Evolutionary conservation across 2,113 vertebrate species (phyloP).

Genomic region (Orientallactaga bullata): DNA sequence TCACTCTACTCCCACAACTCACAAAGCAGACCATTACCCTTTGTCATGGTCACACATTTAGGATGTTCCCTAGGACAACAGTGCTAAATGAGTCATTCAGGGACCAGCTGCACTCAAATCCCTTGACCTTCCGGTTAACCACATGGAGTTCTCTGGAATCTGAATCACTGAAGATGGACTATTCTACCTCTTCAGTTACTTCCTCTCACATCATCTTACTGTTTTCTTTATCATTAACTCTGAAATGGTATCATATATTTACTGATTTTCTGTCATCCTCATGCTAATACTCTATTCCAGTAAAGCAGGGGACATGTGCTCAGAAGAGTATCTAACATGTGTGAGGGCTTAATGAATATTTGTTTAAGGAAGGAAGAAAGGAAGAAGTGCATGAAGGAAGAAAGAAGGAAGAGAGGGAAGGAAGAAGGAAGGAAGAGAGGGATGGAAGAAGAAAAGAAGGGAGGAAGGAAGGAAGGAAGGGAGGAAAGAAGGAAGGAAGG

Average conservation of each 20-base stretch:
- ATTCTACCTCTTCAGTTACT: not conserved
- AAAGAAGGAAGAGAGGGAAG: not conserved
- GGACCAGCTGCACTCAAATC: not conserved
- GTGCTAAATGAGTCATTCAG: not conserved
- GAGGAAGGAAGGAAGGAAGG: not conserved
- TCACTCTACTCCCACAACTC: not conserved
- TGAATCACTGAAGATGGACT: too few relatives aligned
- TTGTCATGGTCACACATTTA: not conserved
- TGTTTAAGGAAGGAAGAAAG: not conserved
- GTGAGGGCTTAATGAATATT: not conserved
- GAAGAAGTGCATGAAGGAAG: not conserved
- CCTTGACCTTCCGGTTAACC: not conserved
- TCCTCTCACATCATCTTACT: not conserved
- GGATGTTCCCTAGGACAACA: not conserved
- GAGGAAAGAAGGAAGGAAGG: not conserved
- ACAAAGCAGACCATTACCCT: not conserved
- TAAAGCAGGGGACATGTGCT: not conserved
- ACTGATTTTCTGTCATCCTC: not conserved
- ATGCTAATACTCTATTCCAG: not conserved
- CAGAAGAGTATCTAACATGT: not conserved
- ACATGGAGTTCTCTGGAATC: not conserved
- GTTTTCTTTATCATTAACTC: not conserved
- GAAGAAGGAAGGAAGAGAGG: not conserved
- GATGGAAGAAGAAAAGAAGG: not conserved
- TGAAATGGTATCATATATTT: not conserved